Conservation (phyloP, 2,113 vertebrate genomes). For the Muntiacus reevesi region DNA sequence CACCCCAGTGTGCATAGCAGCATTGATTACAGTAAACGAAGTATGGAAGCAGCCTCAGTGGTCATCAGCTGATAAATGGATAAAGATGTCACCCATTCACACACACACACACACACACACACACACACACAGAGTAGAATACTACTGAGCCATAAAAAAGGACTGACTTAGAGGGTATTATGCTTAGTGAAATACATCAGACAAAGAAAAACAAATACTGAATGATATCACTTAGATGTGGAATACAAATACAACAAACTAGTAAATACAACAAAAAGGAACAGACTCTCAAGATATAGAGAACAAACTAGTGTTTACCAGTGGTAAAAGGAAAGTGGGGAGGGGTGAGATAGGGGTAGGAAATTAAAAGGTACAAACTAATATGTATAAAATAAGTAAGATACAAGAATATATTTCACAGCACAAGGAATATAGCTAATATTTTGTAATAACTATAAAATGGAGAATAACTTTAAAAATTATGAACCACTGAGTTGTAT, state of each 20-base stretch:
- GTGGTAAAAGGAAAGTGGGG: neutral
- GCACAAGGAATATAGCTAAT: neutral
- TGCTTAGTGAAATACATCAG: neutral
- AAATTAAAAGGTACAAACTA: neutral
- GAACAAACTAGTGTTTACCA: neutral
- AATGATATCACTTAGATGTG: neutral
- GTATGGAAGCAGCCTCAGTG: neutral
- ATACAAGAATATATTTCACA: neutral
- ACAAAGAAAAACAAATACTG: neutral
- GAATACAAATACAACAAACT: neutral
- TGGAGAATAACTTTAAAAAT: neutral
- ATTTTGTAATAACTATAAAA: neutral
- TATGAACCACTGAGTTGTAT: neutral
- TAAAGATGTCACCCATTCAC: neutral
- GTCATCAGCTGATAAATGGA: neutral
- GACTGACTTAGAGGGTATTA: neutral
- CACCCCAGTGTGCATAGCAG: neutral
- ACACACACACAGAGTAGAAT: neutral
- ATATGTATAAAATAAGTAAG: neutral
- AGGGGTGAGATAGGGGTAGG: neutral
- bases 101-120: neutral
- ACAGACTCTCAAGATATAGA: neutral
- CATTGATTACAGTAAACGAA: neutral
- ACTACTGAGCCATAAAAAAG: neutral
- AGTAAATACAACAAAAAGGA: neutral